Evolutionary conservation across 2,888 invertebrate species (phyloP).

Genomic region (Trachelus tabidus): DNA sequence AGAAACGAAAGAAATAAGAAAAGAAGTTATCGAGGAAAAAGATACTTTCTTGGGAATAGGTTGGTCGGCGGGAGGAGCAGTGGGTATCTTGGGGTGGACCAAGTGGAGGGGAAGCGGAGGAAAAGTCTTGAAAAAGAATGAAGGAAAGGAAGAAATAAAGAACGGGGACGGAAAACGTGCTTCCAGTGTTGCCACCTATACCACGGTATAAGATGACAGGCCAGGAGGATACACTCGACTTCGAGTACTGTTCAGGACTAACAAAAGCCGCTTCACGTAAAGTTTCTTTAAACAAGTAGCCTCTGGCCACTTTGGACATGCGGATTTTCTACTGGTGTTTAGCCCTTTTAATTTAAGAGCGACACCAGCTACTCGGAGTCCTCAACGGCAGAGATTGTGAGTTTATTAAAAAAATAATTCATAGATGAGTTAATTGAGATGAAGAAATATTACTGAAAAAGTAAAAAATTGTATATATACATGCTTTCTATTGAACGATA

Average conservation of each 20-base stretch:
- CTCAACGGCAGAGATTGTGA: neutral
- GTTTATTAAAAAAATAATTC: too few species aligned
- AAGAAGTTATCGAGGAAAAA: conserved; percentile 40
- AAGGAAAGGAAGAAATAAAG: conserved; percentile 16
- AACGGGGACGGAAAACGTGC: conserved; percentile 8
- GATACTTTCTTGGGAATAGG: conserved; percentile 34
- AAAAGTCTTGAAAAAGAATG: conserved; percentile 7
- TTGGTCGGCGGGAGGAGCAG: neutral
- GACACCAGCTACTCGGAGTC: conserved; percentile 26
- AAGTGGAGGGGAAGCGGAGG: conserved; percentile 7
- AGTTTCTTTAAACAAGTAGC: conserved; percentile 49
- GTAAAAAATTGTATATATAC: too few species aligned
- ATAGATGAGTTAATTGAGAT: too few species aligned
- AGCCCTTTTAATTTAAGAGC: conserved; percentile 1
- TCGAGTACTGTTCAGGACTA: conserved; percentile 48
- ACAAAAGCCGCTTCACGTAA: conserved; percentile 49
- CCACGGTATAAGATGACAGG: neutral
- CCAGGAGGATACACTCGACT: conserved; percentile 39
- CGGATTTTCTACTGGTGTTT: neutral
- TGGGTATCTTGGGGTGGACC: conserved; percentile 8
- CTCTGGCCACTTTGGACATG: conserved; percentile 29
- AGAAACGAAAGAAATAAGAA: conserved; percentile 14
- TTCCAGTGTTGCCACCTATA: neutral
- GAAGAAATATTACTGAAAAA: too few species aligned
- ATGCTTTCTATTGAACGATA: too few species aligned